Conservation (phyloP, 2,888 invertebrate genomes). For the Euclidia mi region DNA sequence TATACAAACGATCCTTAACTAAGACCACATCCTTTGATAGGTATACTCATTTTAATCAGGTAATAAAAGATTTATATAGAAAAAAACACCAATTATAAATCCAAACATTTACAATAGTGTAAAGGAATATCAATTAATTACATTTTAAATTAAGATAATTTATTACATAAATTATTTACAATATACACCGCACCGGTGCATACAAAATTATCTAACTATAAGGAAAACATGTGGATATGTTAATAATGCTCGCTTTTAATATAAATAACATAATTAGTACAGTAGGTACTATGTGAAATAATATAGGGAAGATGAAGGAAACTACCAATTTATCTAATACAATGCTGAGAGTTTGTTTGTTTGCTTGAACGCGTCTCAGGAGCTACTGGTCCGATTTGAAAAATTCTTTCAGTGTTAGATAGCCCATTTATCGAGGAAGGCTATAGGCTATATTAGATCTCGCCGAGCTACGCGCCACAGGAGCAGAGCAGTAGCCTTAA, state of each 20-base stretch:
- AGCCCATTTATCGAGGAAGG: no score
- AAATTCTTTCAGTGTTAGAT: no score
- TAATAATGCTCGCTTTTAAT: constrained; percentile 33
- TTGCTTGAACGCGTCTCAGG: no score
- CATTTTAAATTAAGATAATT: constrained; percentile 32
- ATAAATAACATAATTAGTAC: constrained; percentile 22
- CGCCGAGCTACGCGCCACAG: no score
- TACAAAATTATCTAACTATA: constrained; percentile 23
- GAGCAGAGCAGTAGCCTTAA: no score
- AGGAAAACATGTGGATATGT: constrained; percentile 54
- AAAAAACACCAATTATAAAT: constrained; percentile 32
- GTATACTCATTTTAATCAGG: constrained; percentile 17
- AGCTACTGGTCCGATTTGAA: no score
- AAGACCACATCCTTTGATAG: no score
- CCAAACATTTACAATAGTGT: constrained; percentile 30
- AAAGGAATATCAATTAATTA: constrained; percentile 27
- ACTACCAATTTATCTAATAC: no score
- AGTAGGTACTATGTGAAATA: constrained; percentile 29
- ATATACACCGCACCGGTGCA: constrained; percentile 19
- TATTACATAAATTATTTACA: constrained; percentile 52
- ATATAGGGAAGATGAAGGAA: no score
- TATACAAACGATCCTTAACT: no score
- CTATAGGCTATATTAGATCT: no score
- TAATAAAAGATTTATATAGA: constrained; percentile 29
- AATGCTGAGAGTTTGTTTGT: no score